Percentiles rank a stretch among this genome's conserved stretches.
Evolutionary conservation across 1,140 invertebrate species (phyloP).

Genomic region (Drosophila albomicans): DNA sequence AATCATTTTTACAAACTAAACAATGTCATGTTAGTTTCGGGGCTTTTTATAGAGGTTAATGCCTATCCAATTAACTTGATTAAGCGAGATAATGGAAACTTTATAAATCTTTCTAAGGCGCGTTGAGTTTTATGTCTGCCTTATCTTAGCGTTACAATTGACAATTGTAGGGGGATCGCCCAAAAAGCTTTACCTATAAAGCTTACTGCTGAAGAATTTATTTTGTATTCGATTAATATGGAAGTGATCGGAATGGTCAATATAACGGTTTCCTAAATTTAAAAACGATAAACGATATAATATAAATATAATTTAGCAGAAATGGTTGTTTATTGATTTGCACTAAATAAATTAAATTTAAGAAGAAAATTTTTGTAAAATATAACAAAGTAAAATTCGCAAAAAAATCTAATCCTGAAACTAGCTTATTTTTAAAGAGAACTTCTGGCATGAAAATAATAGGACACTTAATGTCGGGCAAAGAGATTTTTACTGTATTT

Average conservation of each 20-base stretch:
- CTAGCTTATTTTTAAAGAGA: too few relatives aligned
- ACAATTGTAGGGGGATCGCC: background rate
- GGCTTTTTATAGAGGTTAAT: conserved; percentile 31
- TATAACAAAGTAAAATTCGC: too few relatives aligned
- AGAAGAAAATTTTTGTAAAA: too few relatives aligned
- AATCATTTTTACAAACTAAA: conserved; percentile 63
- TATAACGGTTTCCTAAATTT: background rate
- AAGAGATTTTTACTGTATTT: too few relatives aligned
- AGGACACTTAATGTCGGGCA: too few relatives aligned
- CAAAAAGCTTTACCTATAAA: background rate
- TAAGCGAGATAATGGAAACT: conserved; percentile 14
- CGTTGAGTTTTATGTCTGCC: conserved; percentile 7
- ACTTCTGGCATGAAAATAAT: too few relatives aligned
- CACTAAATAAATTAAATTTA: too few relatives aligned
- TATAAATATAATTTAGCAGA: too few relatives aligned
- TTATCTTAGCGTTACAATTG: conserved; percentile 33
- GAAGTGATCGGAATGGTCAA: background rate
- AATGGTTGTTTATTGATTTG: too few relatives aligned
- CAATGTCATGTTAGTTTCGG: too few relatives aligned
- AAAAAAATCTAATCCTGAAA: too few relatives aligned
- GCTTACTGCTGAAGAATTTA: background rate
- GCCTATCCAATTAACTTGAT: background rate
- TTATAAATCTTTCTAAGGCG: conserved; percentile 27
- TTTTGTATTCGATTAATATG: background rate
- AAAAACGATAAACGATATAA: background rate